Percentiles rank a stretch among this genome's conserved stretches.
Evolutionary conservation across 2,113 vertebrate species (phyloP).

Genomic region (Scopus umbretta): DNA sequence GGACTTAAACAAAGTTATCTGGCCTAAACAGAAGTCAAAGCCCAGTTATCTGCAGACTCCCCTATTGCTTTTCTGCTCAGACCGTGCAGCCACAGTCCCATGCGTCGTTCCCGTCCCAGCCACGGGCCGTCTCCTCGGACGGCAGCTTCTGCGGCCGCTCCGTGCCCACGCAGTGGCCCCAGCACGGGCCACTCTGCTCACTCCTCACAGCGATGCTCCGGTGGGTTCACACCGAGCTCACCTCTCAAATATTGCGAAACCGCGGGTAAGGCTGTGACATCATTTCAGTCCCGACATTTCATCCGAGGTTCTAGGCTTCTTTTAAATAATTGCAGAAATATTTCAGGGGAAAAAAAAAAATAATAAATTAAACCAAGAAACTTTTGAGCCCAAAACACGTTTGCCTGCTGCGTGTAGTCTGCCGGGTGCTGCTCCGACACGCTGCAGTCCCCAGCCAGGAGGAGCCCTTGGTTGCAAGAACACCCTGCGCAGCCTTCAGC

Average conservation of each 20-base stretch:
- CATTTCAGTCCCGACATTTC: not conserved
- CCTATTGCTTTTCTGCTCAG: not conserved
- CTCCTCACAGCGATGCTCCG: too few relatives aligned
- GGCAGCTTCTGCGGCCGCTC: not conserved
- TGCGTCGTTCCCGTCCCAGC: not conserved
- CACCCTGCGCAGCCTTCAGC: not conserved
- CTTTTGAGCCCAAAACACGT: not conserved
- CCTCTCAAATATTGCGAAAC: not conserved
- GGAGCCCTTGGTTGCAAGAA: not conserved
- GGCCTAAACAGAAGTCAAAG: not conserved
- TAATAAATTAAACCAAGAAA: too few relatives aligned
- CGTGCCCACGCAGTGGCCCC: not conserved
- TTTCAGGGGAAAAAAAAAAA: not conserved
- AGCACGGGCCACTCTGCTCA: not conserved
- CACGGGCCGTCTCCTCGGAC: fast-evolving
- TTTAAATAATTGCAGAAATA: not conserved
- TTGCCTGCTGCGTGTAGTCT: too few relatives aligned
- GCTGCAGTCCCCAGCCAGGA: too few relatives aligned
- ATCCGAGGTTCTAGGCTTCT: not conserved
- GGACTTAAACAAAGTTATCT: not conserved
- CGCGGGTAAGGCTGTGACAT: not conserved
- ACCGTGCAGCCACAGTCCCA: not conserved
- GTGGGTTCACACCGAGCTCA: not conserved
- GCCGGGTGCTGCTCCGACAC: fast-evolving
- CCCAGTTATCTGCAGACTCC: not conserved